phyloP scores from a whole-genome alignment of 1,140 invertebrate genomes.

The Ceratosolen fusciceps region DNA sequence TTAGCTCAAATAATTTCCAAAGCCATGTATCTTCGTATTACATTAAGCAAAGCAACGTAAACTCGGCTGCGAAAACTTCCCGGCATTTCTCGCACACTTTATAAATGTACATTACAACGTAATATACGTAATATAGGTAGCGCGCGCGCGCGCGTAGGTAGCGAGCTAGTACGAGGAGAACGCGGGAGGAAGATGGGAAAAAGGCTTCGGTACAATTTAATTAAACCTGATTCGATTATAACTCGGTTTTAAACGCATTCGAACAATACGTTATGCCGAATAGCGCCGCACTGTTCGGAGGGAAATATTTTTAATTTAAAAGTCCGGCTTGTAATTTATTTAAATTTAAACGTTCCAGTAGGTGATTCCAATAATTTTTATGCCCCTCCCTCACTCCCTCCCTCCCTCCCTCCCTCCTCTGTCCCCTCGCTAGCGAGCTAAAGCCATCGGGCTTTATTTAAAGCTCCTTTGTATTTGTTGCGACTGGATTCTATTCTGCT shows the following conservation, averaged over 20 bases:
- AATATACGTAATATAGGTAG: background rate
- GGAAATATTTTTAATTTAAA: background rate
- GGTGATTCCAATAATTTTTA: background rate
- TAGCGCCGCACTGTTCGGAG: background rate
- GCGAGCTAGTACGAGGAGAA: background rate
- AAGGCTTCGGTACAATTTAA: slow-evolving; percentile 1
- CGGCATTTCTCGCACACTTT: background rate
- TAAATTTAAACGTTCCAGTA: no score
- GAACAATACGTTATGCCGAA: background rate
- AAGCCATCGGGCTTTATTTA: background rate
- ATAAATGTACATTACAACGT: background rate
- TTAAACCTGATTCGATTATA: background rate
- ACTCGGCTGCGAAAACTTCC: no score
- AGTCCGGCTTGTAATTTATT: background rate
- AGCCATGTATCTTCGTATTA: no score
- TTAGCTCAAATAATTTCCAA: no score
- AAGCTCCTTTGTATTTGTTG: background rate
- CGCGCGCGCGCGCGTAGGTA: background rate
- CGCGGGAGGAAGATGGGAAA: background rate
- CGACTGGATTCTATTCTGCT: background rate
- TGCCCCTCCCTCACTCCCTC: no score
- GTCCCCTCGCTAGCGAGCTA: background rate
- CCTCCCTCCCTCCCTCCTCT: no score
- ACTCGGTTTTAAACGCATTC: background rate
- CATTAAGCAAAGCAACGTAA: no score